Evolutionary conservation across 2,888 invertebrate species (phyloP), one percentile per base, ranked within the genome.

Genomic region (Coremacera marginata): DNA sequence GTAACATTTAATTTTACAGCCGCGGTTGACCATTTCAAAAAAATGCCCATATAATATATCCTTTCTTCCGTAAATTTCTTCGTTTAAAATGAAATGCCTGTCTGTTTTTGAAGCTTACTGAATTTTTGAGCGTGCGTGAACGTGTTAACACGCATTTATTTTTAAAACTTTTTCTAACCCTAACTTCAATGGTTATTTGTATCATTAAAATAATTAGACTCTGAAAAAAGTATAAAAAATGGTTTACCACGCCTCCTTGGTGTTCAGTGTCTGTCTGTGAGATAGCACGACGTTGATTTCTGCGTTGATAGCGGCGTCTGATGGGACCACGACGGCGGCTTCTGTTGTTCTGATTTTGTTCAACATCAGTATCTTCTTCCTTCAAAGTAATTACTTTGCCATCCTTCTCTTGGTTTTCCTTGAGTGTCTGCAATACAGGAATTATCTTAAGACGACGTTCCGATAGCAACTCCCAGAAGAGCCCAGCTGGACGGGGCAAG

Each of bases 391-490:
- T 92, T 2, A 91, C 89, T 76, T 92, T 92, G 0, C 93, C 94
- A 52, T 91, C 94, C 93, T 92, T 92, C 90, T 94, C 93, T 83
- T 94, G 93, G 78, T 91, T 91, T 76, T 93, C 92, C 79, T 93
- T 91, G 68, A 96, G 90, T 79, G 92, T 92, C 80, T 93, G 93
- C 79, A 96, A 90, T 73, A 95, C 92, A 8, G 95, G 94, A 90
- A 95, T 94, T 73, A 93, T 91, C 83, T 92, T 92, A 27, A 96
- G 87, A 79, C 94, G 93, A 71, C 94, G 92, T 83, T 92, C 91
- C 44, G 94, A 94, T 74, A 96, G 90, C 80, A 95, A 87, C 82
- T 94, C 92, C 96, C 96, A 96, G 84, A 94, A 91, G 55, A 96
- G 93, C n/a, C 94, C 94, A 52, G 88, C 86, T 2, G 96, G 96